These are phyloP conservation scores for Python bivittatus DNA, from an alignment of 2,113 vertebrate species.

Conservation along the genomic window DNA sequence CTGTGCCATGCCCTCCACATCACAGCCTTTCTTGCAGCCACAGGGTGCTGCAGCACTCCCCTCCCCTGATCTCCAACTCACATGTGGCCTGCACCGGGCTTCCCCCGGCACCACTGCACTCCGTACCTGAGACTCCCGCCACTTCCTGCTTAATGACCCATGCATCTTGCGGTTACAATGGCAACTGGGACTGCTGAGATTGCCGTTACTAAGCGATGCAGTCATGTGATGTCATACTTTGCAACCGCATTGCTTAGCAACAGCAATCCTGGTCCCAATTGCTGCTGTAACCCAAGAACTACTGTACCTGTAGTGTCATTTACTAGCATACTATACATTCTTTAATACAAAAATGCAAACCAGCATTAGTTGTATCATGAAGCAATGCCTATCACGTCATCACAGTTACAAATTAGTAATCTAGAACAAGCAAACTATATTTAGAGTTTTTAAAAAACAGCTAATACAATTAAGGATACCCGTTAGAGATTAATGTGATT, in stretches of 20 bases:
- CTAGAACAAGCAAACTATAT: neutral
- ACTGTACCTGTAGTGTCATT: slow-evolving; percentile 5
- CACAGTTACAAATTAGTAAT: neutral
- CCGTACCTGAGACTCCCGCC: neutral
- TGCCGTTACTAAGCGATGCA: neutral
- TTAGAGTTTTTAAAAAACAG: neutral
- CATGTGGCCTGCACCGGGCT: neutral
- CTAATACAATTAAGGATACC: neutral
- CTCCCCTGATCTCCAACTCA: neutral
- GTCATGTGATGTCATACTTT: neutral
- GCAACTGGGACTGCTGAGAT: neutral
- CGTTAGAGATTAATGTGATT: neutral
- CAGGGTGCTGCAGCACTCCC: neutral
- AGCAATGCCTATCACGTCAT: neutral
- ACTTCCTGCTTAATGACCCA: neutral
- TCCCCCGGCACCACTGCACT: neutral
- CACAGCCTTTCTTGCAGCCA: neutral
- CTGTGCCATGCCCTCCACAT: neutral
- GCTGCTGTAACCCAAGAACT: neutral
- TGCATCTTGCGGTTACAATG: neutral
- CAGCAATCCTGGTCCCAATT: neutral
- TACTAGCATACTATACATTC: slow-evolving; percentile 34
- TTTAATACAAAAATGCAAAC: neutral
- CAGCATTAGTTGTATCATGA: neutral
- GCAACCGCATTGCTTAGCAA: neutral